Evolutionary conservation across 1,140 invertebrate species (phyloP), one percentile per base, ranked within the genome.

Genomic region (Trinorchestia longiramus): DNA sequence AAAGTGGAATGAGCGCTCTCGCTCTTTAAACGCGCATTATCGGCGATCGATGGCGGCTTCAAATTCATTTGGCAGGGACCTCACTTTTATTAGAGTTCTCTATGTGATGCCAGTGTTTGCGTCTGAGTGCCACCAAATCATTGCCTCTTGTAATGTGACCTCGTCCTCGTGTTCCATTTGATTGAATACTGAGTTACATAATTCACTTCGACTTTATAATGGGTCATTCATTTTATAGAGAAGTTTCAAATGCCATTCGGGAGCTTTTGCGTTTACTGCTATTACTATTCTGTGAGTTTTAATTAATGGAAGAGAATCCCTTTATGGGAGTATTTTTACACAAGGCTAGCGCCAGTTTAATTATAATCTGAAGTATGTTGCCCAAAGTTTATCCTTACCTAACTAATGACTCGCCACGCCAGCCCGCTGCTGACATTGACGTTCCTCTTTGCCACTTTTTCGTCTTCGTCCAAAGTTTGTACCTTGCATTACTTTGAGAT

Each of bases 21-120:
- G 92, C 92, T 45, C 92, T 94, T 94, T 94, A 94, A 94, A 94
- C 44, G 92, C 44, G 44, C 43, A 43, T 94, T 94, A 94, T 94
- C 44, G 43, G 92, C 92, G 92, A 94, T 94, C 92, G 92, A 94
- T 94, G 44, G 92, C 92, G 92, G 44, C 43, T 94, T 45, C 44
- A 45, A 45, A 45, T 94, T 94, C 44, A 45, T 94, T 94, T 45
- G 92, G 43, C 92, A 94, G 43, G 36, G 92, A 94, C 43, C 43
- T 43, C 43, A n/a, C 11, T 94, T 94, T 94, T 45, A 45, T 94
- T 43, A 94, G 44, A 94, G 40, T 45, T 94, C 62, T 15, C 62
- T 77, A 36, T 77, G 62, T 77, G 62, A 77, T 77, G 62, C 62
- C 62, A 77, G 62, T 77, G 62, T 77, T 77, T 19, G 47, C 47